Evolutionary conservation across 2,113 vertebrate species (phyloP).

Genomic region (Corythoichthys intestinalis): DNA sequence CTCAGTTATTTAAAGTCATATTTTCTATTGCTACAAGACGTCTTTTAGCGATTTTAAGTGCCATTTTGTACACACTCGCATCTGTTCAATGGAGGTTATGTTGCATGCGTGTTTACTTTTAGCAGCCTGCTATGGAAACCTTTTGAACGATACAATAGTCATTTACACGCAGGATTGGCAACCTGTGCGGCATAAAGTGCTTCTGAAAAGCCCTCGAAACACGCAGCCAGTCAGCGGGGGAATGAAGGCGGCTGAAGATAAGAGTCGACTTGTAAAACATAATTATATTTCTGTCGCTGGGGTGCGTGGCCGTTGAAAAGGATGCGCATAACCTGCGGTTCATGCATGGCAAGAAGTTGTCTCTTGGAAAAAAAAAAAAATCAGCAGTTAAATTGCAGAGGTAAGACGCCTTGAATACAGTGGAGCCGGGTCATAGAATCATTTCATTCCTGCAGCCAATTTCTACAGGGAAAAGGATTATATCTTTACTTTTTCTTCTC

Average conservation of each 20-base stretch:
- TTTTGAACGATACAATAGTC: constrained; percentile 62
- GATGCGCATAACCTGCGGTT: constrained; percentile 74
- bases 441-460: constrained; percentile 57
- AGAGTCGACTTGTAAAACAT: constrained; percentile 72
- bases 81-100: constrained; percentile 3
- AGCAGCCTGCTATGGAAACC: constrained; percentile 35
- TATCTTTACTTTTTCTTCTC: constrained; percentile 47
- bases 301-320: constrained; percentile 57
- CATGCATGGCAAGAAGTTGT: constrained; percentile 66
- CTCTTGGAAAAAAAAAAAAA: constrained; percentile 27
- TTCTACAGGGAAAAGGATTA: constrained; percentile 65
- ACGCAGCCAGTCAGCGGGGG: constrained; percentile 45
- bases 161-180: constrained; percentile 52
- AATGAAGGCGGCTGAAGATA: constrained; percentile 69
- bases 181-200: constrained; percentile 60
- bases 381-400: constrained; percentile 58
- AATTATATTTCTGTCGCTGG: constrained; percentile 70
- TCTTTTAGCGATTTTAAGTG: constrained; percentile 30
- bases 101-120: constrained; percentile 44
- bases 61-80: constrained; percentile 12
- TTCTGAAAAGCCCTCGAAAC: constrained; percentile 63
- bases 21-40: constrained; percentile 16
- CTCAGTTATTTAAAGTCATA: constrained; percentile 3
- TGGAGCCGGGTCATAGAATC: constrained; percentile 63
- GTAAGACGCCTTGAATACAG: constrained; percentile 65